A percentile compares a stretch with the other conserved stretches of the same genome.
phyloP scores from a whole-genome alignment of 2,888 invertebrate species.

The Tanypteryx hageni region DNA sequence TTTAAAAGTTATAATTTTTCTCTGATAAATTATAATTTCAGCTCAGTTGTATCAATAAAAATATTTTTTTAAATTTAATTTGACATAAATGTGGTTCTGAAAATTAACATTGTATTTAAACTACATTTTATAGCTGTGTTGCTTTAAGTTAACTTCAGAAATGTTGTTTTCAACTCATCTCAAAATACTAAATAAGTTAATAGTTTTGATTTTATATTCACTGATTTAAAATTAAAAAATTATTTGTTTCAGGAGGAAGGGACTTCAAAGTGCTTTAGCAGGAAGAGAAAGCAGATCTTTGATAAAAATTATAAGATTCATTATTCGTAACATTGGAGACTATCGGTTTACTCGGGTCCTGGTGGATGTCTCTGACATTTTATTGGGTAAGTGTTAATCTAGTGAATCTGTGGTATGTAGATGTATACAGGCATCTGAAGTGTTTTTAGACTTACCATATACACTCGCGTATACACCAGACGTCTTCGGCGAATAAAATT shows the following conservation, averaged over 20 bases:
- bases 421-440: not conserved
- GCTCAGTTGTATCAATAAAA: too few relatives aligned
- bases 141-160: slow-evolving; percentile 29
- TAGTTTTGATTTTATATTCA: not conserved
- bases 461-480: too few relatives aligned
- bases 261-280: slow-evolving; percentile 85
- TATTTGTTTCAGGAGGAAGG: slow-evolving; percentile 80
- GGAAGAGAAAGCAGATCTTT: slow-evolving; percentile 84
- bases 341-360: slow-evolving; percentile 85
- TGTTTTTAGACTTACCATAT: too few relatives aligned
- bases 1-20: too few relatives aligned
- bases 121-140: not conserved
- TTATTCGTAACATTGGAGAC: slow-evolving; percentile 85
- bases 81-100: too few relatives aligned
- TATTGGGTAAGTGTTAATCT: slow-evolving; percentile 78
- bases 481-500: too few relatives aligned
- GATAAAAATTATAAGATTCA: slow-evolving; percentile 83
- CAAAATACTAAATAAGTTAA: too few relatives aligned
- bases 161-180: not conserved
- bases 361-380: slow-evolving; percentile 84
- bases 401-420: not conserved
- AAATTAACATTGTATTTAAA: not conserved
- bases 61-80: too few relatives aligned
- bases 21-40: too few relatives aligned
- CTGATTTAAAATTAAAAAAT: slow-evolving; percentile 46